A percentile compares a stretch with the other conserved stretches of the same genome.
These are phyloP conservation scores for Syrrhaptes paradoxus DNA, from an alignment of 2,113 vertebrate species.

Conservation along the genomic window DNA sequence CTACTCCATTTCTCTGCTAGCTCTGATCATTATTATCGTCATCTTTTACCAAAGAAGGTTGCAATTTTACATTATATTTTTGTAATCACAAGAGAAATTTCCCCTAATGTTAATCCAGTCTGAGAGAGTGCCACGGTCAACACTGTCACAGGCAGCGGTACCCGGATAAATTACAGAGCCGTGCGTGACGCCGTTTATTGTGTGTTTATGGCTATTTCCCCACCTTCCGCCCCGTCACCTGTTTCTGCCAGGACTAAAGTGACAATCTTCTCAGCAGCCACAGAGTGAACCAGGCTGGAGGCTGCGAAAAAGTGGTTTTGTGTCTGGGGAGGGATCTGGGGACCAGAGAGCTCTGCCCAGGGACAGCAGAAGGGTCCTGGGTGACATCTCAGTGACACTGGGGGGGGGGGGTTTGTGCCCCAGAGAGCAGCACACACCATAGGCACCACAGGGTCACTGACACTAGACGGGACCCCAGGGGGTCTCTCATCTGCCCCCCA, in stretches of 20 bases:
- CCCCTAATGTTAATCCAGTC: neutral
- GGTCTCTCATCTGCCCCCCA: neutral
- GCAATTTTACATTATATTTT: neutral
- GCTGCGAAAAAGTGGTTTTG: neutral
- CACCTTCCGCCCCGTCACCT: neutral
- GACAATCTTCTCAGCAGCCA: neutral
- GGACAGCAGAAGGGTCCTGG: accelerated
- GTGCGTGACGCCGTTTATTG: accelerated
- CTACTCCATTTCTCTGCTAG: neutral
- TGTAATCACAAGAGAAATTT: neutral
- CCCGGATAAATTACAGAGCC: neutral
- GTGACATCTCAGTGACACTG: accelerated
- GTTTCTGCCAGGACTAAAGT: neutral
- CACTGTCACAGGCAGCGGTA: accelerated
- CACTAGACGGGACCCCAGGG: accelerated
- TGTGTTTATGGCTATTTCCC: neutral
- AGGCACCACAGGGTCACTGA: accelerated
- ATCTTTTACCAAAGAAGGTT: neutral
- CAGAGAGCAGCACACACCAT: too few species aligned
- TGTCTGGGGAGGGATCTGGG: accelerated
- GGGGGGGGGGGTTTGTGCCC: neutral
- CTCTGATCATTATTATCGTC: neutral
- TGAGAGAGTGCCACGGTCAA: neutral
- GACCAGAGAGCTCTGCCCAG: neutral
- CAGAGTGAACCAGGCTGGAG: accelerated